Evolutionary conservation across 2,888 invertebrate genomes (phyloP), one percentile per base, ranked within the genome.

Genomic region (Autographa pulchrina): DNA sequence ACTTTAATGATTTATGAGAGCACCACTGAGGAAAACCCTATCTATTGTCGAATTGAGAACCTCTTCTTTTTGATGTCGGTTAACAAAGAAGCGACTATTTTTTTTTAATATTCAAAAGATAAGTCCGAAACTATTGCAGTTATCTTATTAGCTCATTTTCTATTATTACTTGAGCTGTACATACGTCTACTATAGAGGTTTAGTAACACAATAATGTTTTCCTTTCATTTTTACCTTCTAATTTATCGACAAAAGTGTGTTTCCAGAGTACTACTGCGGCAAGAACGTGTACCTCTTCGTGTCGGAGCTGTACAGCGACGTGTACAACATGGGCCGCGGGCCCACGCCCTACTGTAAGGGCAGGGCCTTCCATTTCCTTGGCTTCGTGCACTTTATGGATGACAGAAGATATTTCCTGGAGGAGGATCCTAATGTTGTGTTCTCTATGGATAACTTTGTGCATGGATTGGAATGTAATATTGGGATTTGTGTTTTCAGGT

Each of bases 401-500:
- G 94, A 96, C 11, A 88, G 75, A 0, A 90, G 88, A 72, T 96
- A 96, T 68, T 95, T 88, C 70, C 72, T 94, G 18, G 92, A 92
- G 65, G 94, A 96, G 63, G 95, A 95, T 62, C 94, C 95, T 0
- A 92, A 78, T 59, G 80, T 96, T 0, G 90, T 87, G 0, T 96
- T 96, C 67, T 88, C 90, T 60, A 94, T 88, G 87, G 94, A 96
- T 74, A 95, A 95, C 73, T 95, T 88, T 62, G 86, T 95, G 16
- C 95, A 96, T 48, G 95, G 95, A 0, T 70, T 96, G 68, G 95
- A 96, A 82, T 96, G 95, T 64, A 94, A 95, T 70, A 70, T 91
- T 0, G 91, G 92, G 2, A 73, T 96, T 59, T 96, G 95, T 79
- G 91, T 96, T 38, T 96, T 90, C 82, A 93, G 95, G 95, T 94